Base-by-base conservation (phyloP, 2,888 invertebrate species). In the Meliscaeva auricollis region DNA sequence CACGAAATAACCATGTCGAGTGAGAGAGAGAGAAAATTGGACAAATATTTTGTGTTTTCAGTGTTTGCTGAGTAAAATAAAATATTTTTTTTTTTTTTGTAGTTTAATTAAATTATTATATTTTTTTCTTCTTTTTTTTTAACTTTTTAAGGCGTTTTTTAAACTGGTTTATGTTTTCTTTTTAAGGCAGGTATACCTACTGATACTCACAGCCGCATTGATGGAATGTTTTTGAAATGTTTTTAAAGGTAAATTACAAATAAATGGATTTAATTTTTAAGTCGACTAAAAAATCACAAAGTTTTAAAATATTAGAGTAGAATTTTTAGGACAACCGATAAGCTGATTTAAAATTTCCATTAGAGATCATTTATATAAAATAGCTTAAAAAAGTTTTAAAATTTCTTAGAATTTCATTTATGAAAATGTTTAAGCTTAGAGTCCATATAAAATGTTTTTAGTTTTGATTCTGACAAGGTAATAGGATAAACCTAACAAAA, bases 91-190 rank as follows among this genome's bases (percentile, higher is more conserved):
- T 54, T 22, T 17, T 54, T 56, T 41, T 78, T 82, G 73, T 54
- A 73, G 30, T 74, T 78, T 83, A 74, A 83, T 83, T 78, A 68
- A 73, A 83, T 81, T 70, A 75, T 68, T 83, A 78, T 60, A 60
- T 26, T 69, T 44, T 68, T 66, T 30, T 62, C n/a, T 22, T 30
- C 17, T 32, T 46, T 7, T 13, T 41, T 52, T 22, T 13, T 11
- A 52, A 52, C 11, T 11, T 17, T 20, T 50, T 50, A 15, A 1
- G 20, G 8, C 2, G 17, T 35, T 56, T 56, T 56, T 56, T 5
- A 9, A 38, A 38, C 38, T 2, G 5, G 22, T 13, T 41, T 20
- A 11, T 26, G 1, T 56, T 32, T 30, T 15, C 15, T 1, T 32
- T 13, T 26, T 22, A 41, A 58, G 35, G 26, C 6, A 35, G 11